Evolutionary conservation across 2,888 invertebrate genomes (phyloP), one percentile per base, ranked within the genome.

Genomic region (Habroteleia sp.): DNA sequence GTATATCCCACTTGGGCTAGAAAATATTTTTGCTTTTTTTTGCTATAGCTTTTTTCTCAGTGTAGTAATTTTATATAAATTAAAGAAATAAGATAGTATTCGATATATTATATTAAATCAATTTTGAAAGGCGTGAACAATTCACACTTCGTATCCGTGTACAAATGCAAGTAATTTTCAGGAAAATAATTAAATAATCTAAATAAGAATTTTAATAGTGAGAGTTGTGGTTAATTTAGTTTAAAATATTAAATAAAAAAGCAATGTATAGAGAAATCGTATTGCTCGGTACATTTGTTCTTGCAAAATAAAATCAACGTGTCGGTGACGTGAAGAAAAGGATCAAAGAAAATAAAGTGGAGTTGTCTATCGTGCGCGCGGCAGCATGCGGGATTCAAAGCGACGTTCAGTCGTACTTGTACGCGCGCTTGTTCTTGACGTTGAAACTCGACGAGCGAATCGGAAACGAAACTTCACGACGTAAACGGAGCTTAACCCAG

Each of bases 401-500:
- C 63, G 37, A 39, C 52, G 50, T 37, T 31, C 46, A 65, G 44
- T 69, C 39, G 41, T 74, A 56, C 62, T 54, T 72, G 69, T 74
- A 69, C 42, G 41, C 71, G 56, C 62, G 62, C 72, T 73, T 77
- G 71, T 74, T 73, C 62, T 41, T 65, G 68, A 65, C 71, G 74
- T 69, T n/a, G 71, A 66, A 71, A 48, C 68, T 71, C 71, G 50
- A 63, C 74, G 66, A 54, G 74, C 58, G 68, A 73, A 62, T 69
- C 63, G 69, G 56, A 75, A 77, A 75, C 72, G 82, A 82, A 85
- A 84, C 79, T 84, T 82, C 78, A 82, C 80, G 77, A 80, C 82
- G 82, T 82, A 83, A 85, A 85, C 84, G 85, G 80, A 82, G 83
- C 81, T 85, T 85, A 84, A 82, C 81, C 82, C 80, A 79, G 80